phyloP scores from a whole-genome alignment of 1,140 invertebrate species.

The Penaeus indicus region DNA sequence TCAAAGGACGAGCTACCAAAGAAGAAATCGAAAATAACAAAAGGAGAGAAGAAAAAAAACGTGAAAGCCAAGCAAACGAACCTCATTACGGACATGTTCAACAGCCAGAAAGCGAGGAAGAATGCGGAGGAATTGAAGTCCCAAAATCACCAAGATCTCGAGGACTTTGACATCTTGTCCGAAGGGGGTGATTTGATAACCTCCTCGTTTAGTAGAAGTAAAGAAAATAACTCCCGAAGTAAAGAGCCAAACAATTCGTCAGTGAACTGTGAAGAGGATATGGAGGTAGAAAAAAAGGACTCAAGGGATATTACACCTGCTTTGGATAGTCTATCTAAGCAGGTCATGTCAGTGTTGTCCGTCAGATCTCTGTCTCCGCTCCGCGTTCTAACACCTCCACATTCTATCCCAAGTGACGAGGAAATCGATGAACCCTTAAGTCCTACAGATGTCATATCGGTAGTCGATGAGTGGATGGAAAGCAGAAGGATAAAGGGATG shows the following conservation, averaged over 20 bases:
- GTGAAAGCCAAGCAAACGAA: conserved; percentile 15
- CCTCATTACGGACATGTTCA: conserved; percentile 50
- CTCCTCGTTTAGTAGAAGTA: too few species aligned
- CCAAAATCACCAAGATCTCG: background rate
- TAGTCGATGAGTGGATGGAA: conserved; percentile 29
- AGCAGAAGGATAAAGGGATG: background rate
- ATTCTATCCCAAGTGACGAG: background rate
- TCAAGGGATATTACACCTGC: too few species aligned
- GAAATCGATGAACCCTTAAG: conserved; percentile 35
- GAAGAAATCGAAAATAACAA: background rate
- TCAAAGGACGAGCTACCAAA: conserved; percentile 10
- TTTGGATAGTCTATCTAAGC: too few species aligned
- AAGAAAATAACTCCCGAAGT: too few species aligned
- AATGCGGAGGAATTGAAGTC: background rate
- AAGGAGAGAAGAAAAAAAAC: conserved; percentile 34
- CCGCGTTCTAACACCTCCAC: background rate
- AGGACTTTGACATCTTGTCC: background rate
- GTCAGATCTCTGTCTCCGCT: background rate
- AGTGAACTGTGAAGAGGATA: too few species aligned
- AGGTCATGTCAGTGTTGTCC: too few species aligned
- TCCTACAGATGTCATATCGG: conserved; percentile 38
- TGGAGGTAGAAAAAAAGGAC: too few species aligned
- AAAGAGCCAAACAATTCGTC: too few species aligned
- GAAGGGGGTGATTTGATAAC: too few species aligned
- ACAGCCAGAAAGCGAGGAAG: conserved; percentile 7